These are phyloP conservation scores for Osmerus mordax DNA, from an alignment of 2,113 vertebrate species.

Conservation along the genomic window DNA sequence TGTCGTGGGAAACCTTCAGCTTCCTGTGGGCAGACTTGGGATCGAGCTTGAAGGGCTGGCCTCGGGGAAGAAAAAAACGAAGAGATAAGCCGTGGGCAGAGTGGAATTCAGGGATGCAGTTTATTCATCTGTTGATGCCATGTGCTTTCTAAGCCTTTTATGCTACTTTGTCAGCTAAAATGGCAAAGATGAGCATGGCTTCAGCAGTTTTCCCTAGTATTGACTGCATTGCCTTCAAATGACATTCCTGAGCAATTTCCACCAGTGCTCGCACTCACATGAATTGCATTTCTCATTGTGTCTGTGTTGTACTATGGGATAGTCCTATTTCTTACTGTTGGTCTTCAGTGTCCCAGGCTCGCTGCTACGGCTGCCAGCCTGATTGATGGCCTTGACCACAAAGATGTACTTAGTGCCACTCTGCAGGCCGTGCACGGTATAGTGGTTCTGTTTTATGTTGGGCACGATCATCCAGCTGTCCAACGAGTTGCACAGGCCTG, in stretches of 20 bases:
- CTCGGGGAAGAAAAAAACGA: constrained; percentile 54
- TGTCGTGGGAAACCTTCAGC: constrained; percentile 94
- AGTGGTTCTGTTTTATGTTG: constrained; percentile 99
- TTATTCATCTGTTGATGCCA: too few relatives aligned
- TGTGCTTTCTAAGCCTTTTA: too few relatives aligned
- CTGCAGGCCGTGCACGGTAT: constrained; percentile 95
- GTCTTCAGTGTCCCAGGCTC: constrained; percentile 95
- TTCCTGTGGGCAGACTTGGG: constrained; percentile 97
- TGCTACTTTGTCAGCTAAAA: too few relatives aligned
- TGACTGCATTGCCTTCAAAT: too few relatives aligned
- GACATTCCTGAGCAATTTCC: too few relatives aligned
- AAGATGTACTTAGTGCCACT: constrained; percentile 98
- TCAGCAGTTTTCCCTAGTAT: too few relatives aligned
- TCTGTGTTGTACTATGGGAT: not conserved
- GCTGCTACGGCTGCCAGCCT: constrained; percentile 93
- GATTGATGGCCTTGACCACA: constrained; percentile 97
- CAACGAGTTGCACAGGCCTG: constrained; percentile 96
- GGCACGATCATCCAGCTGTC: constrained; percentile 99
- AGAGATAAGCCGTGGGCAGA: not conserved
- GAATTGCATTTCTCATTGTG: too few relatives aligned
- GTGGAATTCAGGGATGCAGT: not conserved
- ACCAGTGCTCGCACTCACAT: too few relatives aligned
- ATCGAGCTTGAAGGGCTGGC: constrained; percentile 97
- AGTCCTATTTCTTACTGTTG: constrained; percentile 83
- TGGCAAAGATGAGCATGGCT: too few relatives aligned